A percentile compares a stretch with the other conserved stretches of the same genome.
These are phyloP conservation scores for Percopsis transmontana DNA, from an alignment of 2,113 vertebrate genomes.

Conservation along the genomic window DNA sequence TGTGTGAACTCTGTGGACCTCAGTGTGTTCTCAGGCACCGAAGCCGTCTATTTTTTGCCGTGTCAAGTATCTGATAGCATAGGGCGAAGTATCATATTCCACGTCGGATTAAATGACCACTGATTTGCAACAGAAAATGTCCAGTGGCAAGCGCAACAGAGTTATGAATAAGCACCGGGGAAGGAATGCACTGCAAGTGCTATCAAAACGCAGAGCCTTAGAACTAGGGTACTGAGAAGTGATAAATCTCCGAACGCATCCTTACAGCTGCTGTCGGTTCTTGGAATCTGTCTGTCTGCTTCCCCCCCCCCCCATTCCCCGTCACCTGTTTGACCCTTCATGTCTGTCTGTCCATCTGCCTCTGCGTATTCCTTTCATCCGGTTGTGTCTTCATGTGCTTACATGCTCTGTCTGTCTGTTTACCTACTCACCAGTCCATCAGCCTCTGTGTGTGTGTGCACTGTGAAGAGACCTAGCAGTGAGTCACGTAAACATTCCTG, in stretches of 20 bases:
- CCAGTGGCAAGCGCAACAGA: background rate
- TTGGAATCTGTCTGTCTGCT: background rate
- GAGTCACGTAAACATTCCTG: slow-evolving; percentile 1
- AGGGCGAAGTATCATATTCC: background rate
- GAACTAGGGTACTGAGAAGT: background rate
- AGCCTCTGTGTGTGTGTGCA: background rate
- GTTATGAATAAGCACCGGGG: background rate
- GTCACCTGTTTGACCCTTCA: no score
- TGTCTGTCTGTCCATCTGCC: no score
- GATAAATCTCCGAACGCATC: background rate
- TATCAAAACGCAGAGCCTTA: background rate
- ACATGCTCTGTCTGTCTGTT: background rate
- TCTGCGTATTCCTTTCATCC: background rate
- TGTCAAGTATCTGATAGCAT: background rate
- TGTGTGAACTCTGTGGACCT: background rate
- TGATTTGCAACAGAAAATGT: background rate
- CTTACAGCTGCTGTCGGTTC: background rate
- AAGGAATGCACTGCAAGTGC: background rate
- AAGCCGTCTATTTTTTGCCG: slow-evolving; percentile 2
- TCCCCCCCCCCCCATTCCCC: no score
- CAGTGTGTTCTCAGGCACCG: background rate
- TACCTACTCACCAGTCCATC: background rate
- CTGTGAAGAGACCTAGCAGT: background rate
- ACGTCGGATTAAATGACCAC: background rate
- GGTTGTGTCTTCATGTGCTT: background rate